phyloP scores from a whole-genome alignment of 2,113 vertebrate genomes.

The Mesocricetus auratus region DNA sequence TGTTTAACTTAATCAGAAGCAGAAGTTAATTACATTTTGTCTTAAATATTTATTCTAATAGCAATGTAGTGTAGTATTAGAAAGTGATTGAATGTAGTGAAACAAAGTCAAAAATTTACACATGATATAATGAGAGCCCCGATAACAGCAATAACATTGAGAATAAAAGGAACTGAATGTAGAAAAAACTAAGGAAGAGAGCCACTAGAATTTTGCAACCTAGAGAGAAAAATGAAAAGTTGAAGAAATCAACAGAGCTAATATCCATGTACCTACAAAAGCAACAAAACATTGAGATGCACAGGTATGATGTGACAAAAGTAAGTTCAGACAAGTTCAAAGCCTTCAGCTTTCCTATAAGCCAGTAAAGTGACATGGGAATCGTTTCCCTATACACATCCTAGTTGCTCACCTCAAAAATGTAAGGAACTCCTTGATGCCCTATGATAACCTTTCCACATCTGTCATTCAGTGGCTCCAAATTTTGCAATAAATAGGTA shows the following conservation, averaged over 20 bases:
- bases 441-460: neutral
- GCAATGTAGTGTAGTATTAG: neutral
- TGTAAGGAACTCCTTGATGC: neutral
- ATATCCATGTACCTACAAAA: neutral
- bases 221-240: constrained; percentile 6
- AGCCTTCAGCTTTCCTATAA: neutral
- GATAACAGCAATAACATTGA: neutral
- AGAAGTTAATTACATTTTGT: neutral
- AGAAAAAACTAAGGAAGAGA: neutral
- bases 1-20: constrained; percentile 26
- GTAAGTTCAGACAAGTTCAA: neutral
- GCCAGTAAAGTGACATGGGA: neutral
- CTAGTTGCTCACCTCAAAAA: constrained; percentile 21
- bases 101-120: constrained; percentile 1
- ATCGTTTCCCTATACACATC: neutral
- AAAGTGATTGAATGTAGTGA: neutral
- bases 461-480: constrained; percentile 1
- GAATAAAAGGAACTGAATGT: neutral
- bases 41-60: neutral
- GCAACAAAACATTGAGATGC: neutral
- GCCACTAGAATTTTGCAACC: neutral
- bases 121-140: neutral
- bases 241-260: constrained; percentile 19
- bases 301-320: neutral
- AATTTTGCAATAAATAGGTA: neutral